Evolutionary conservation across 2,888 invertebrate genomes (phyloP).

Genomic region (Acleris laterana): DNA sequence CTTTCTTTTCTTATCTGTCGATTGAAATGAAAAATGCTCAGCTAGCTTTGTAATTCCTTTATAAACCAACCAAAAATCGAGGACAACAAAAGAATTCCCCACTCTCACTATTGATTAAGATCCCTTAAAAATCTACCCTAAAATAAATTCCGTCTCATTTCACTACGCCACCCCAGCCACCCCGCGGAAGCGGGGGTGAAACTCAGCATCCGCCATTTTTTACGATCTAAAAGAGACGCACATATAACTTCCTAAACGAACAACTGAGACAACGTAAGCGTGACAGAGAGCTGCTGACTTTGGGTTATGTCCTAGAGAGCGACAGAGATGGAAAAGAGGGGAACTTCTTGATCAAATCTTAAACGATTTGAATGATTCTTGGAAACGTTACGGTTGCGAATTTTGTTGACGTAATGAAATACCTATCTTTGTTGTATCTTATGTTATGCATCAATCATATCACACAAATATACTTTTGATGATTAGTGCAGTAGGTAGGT

Average conservation of each 20-base stretch:
- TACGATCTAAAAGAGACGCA: conserved; percentile 48
- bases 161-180: conserved; percentile 65
- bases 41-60: no score
- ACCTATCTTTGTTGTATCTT: no score
- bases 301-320: conserved; percentile 56
- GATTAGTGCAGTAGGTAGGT: no score
- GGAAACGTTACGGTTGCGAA: conserved; percentile 27
- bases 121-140: conserved; percentile 54
- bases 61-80: background rate
- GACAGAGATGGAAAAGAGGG: conserved; percentile 61
- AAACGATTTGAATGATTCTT: conserved; percentile 30
- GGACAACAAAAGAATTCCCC: background rate
- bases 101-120: conserved; percentile 53
- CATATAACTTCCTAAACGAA: conserved; percentile 25
- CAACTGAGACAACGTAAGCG: conserved; percentile 50
- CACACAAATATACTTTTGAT: no score
- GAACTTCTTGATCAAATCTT: conserved; percentile 50
- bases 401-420: conserved; percentile 1
- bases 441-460: no score
- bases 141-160: conserved; percentile 63
- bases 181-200: conserved; percentile 62
- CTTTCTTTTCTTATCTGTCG: no score
- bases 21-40: no score
- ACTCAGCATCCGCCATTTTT: conserved; percentile 79
- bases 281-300: conserved; percentile 60